Evolutionary conservation across 2,888 invertebrate species (phyloP), one percentile per base, ranked within the genome.

Genomic region (Teinopalpus imperialis): DNA sequence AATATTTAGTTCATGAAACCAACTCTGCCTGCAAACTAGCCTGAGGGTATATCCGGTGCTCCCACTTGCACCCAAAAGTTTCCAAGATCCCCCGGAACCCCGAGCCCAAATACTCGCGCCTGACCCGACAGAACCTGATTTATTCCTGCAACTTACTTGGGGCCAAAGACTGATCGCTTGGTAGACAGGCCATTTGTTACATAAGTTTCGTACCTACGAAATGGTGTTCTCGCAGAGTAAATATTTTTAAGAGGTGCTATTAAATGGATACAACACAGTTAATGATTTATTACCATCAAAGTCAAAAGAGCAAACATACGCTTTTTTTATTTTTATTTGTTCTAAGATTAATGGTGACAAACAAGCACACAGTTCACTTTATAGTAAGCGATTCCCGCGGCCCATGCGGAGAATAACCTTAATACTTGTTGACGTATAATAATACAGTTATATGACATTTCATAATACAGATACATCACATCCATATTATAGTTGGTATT

Each of bases 131-230:
- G 42, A 43, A 44, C 35, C 37, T 44, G 48, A 49, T 52, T 52
- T 52, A 52, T 52, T 48, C 42, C 12, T 7, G 6, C 13, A 23
- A 27, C 13, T 18, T 35, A 40, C 8, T 41, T 13, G 20, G 12
- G 13, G 34, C 48, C 43, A 40, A 37, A 44, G 39, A 43, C 52
- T 43, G 52, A 59, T 59, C 57, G 56, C 53, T 53, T 51, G 52
- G 53, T 56, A 63, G 61, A 63, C 40, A 34, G 21, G 27, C 6
- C 21, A 14, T 40, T 29, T 27, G 7, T 23, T 29, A 10, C 13
- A 4, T 5, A 34, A 27, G 20, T 12, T 14, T 26, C 3, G 2
- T 34, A 14, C 18, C 21, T 23, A 18, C 31, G 0, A 24, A 21
- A 36, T 37, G 1, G 24, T 14, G 16, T 9, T 4, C 4, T 16